These are phyloP conservation scores for human (Homo sapiens) DNA, from an alignment of 2,113 vertebrate genomes.

Conservation along the genomic window GRCh38 chr3:112092001-112092500, in stretches of 20 bases:
- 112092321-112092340: background rate
- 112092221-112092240: background rate
- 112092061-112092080: rapidly evolving
- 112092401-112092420: background rate
- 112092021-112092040: background rate
- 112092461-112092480: too few species aligned
- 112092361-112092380: rapidly evolving
- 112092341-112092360: background rate
- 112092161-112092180: background rate
- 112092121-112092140: rapidly evolving
- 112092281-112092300: background rate
- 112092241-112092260: background rate
- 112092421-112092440: background rate
- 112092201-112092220: background rate
- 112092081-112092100: background rate
- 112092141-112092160: background rate
- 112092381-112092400: background rate
- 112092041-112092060: background rate
- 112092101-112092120: too few species aligned
- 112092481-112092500: background rate
- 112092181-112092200: background rate
- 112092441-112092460: background rate
- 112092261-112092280: background rate
- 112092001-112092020: too few species aligned
- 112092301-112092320: background rate